Base-by-base conservation (phyloP, 2,113 vertebrate genomes). In the Aptenodytes forsteri region DNA sequence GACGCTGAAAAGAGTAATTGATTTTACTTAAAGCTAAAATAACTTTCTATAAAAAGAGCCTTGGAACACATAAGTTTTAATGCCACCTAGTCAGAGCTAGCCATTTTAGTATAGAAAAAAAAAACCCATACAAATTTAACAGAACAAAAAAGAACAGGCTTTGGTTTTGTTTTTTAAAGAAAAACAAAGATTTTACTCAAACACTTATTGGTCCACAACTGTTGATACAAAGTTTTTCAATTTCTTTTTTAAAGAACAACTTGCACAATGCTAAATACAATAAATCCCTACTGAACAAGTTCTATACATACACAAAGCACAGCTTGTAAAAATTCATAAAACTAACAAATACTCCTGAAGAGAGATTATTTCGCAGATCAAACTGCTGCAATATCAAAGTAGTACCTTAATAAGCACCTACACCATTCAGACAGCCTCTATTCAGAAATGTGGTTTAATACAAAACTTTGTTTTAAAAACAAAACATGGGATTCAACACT, bases 111-210 rank as follows among this genome's bases (percentile, higher is more conserved):
- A 70, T 1, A 52, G 38, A n/a, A 69, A 54, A 59, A 70, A 26
- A 23, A 34, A 3, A 26, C 6, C 6, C 9, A 58, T 4, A 65
- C 3, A 70, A 82, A 85, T 49, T 32, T 36, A 80, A 46, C 34
- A 59, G 52, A 89, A 42, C 9, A 77, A 67, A 83, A 65, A 56
- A 62, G 16, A 91, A 30, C 12, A 94, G 34, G 34, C 29, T 79
- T 71, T 56, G 32, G 7, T 6, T 72, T 64, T 16, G 13, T 84
- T 83, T 83, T 85, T 55, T 25, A 22, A 84, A 61, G 42, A 82
- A 96, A 96, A 96, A 4, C 49, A 52, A 46, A 79, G 29, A 81
- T 78, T 96, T 97, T 97, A 94, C 49, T 96, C 46, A 87, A 85
- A 93, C 62, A 79, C 30, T 27, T 81, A n/a, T 7, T 94, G 89